Evolutionary conservation across 2,888 invertebrate genomes (phyloP).

Genomic region (Drosophila greeni): DNA sequence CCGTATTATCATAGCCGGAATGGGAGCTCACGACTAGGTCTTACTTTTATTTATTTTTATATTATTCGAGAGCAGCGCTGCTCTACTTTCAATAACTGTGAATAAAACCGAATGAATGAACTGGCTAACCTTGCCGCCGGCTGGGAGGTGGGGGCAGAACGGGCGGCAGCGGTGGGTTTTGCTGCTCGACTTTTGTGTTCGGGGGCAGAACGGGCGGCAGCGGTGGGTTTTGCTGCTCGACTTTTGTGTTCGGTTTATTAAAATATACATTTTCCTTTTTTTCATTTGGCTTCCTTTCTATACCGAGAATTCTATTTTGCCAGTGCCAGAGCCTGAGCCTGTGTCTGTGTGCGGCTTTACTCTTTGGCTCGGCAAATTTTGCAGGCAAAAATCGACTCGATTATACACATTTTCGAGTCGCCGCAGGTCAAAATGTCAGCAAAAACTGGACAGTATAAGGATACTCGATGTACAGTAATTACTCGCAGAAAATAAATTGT

Average conservation of each 20-base stretch:
- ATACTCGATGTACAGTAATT: conserved; percentile 31
- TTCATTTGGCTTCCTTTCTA: conserved; percentile 24
- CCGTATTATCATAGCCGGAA: conserved; percentile 23
- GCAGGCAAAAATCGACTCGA: conserved; percentile 24
- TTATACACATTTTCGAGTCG: conserved; percentile 41
- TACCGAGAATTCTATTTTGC: conserved; percentile 13
- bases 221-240: conserved; percentile 27
- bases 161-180: conserved; percentile 12
- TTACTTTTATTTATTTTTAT: conserved; percentile 50
- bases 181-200: conserved; percentile 48
- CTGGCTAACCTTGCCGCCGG: conserved; percentile 55
- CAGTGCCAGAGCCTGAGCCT: background rate
- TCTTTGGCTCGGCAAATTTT: conserved; percentile 46
- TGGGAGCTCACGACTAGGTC: conserved; percentile 20
- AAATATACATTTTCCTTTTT: conserved; percentile 44
- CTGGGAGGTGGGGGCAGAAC: conserved; percentile 23
- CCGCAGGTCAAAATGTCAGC: conserved; percentile 63
- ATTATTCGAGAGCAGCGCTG: conserved; percentile 57
- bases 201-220: conserved; percentile 3
- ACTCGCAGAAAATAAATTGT: background rate
- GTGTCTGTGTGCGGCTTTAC: conserved; percentile 20
- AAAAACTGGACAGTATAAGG: conserved; percentile 46
- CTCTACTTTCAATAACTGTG: conserved; percentile 65
- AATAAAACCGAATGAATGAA: conserved; percentile 55
- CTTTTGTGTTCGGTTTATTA: conserved; percentile 58